These are phyloP conservation scores for Lophotriccus pileatus DNA, from an alignment of 2,797 vertebrate genomes.

Conservation along the genomic window DNA sequence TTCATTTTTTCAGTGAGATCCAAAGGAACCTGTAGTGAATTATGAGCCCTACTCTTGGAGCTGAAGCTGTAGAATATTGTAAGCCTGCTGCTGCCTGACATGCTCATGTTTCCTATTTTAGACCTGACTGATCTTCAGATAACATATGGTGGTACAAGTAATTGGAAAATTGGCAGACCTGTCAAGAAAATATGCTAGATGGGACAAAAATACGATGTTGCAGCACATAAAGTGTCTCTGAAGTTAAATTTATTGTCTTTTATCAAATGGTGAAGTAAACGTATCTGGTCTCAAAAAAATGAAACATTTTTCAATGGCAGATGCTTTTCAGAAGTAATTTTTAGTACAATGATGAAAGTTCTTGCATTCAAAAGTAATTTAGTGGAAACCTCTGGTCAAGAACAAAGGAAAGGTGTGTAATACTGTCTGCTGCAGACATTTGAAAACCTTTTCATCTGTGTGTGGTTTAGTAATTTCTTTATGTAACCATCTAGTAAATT, in stretches of 20 bases:
- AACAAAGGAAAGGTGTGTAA: constrained; percentile 18
- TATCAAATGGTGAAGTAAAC: constrained; percentile 78
- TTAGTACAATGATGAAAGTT: constrained; percentile 72
- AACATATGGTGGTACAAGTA: constrained; percentile 89
- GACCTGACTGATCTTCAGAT: constrained; percentile 86
- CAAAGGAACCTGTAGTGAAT: constrained; percentile 62
- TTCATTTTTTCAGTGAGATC: constrained; percentile 65
- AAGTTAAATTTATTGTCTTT: constrained; percentile 85
- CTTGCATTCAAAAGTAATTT: constrained; percentile 71
- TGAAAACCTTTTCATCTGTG: not conserved
- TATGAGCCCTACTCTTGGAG: constrained; percentile 68
- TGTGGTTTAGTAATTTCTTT: not conserved
- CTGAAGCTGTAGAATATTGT: constrained; percentile 81
- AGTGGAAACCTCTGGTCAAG: constrained; percentile 39
- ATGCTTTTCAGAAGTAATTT: constrained; percentile 79
- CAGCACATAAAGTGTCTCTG: constrained; percentile 82
- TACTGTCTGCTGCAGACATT: not conserved
- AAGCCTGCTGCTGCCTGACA: constrained; percentile 79
- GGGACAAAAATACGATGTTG: constrained; percentile 78
- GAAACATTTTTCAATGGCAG: constrained; percentile 75
- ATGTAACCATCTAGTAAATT: not conserved
- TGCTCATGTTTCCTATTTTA: constrained; percentile 87
- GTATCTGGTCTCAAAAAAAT: constrained; percentile 76
- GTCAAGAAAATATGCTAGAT: constrained; percentile 91
- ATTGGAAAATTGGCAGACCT: constrained; percentile 97